Evolutionary conservation across 2,113 vertebrate genomes (phyloP).

Genomic region (Synodontis membranacea): DNA sequence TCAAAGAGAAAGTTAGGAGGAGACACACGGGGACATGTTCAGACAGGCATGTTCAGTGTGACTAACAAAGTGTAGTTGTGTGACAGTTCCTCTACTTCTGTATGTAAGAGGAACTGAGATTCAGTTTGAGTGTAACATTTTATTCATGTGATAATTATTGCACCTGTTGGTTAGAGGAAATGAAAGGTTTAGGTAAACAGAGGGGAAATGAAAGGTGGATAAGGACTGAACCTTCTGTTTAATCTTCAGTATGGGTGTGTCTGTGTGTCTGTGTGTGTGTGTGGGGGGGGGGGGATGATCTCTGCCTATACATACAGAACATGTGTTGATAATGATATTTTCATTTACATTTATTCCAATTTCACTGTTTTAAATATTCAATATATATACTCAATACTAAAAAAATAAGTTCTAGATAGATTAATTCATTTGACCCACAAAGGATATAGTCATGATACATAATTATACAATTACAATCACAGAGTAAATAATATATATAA

Average conservation of each 20-base stretch:
- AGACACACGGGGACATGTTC: no score
- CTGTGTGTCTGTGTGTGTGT: slow-evolving; percentile 3
- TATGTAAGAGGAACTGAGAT: slow-evolving; percentile 18
- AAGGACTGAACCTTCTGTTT: background rate
- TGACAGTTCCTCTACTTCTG: background rate
- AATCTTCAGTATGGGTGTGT: background rate
- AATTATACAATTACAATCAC: background rate
- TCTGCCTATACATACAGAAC: background rate
- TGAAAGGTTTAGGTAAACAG: slow-evolving; percentile 24
- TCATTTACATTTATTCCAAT: background rate
- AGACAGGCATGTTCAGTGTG: background rate
- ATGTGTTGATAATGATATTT: background rate
- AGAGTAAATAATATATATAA: background rate
- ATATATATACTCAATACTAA: background rate
- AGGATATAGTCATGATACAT: background rate
- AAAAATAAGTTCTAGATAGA: no score
- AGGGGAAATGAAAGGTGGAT: slow-evolving; percentile 35
- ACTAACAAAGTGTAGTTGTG: slow-evolving; percentile 8
- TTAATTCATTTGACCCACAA: background rate
- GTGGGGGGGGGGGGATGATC: background rate
- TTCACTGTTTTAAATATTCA: background rate
- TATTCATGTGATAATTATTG: slow-evolving; percentile 4
- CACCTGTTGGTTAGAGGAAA: slow-evolving; percentile 22
- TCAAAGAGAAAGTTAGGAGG: background rate
- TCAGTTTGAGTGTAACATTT: background rate